phyloP scores from a whole-genome alignment of 2,113 vertebrate species.

The Prochilodus magdalenae region DNA sequence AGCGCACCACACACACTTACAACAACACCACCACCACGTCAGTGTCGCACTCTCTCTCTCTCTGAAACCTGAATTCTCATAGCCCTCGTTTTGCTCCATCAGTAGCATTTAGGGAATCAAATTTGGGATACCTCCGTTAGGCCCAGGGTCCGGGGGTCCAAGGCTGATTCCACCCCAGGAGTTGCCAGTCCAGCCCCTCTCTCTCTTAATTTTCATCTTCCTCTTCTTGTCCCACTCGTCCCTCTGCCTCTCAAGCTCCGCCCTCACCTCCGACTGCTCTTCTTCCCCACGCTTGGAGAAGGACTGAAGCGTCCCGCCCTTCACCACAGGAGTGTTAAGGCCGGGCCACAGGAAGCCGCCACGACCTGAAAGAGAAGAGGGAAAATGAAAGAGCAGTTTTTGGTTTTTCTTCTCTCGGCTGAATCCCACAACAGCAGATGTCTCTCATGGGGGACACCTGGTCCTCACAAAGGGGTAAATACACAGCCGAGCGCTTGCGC shows the following conservation, averaged over 20 bases:
- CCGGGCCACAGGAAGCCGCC: conserved; percentile 94
- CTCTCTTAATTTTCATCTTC: conserved; percentile 84
- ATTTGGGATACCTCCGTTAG: conserved; percentile 92
- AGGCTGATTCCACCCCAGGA: conserved; percentile 89
- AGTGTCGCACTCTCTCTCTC: too few species aligned
- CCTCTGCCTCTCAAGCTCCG: conserved; percentile 77
- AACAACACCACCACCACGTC: too few species aligned
- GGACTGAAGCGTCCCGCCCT: conserved; percentile 72
- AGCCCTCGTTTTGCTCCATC: too few species aligned
- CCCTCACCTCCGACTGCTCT: conserved; percentile 79
- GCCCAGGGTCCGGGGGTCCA: conserved; percentile 88
- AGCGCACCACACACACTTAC: too few species aligned
- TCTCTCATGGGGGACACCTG: too few species aligned
- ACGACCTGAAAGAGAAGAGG: conserved; percentile 75
- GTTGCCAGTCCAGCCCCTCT: conserved; percentile 91
- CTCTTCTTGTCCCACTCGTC: conserved; percentile 86
- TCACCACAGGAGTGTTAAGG: conserved; percentile 83
- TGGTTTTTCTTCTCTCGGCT: too few species aligned
- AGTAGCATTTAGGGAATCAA: too few species aligned
- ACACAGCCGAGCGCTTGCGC: too few species aligned
- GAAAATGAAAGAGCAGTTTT: too few species aligned
- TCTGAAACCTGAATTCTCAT: too few species aligned
- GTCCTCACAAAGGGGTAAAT: too few species aligned
- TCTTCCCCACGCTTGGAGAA: conserved; percentile 77
- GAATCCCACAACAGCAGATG: too few species aligned